Percentiles rank a stretch among this genome's conserved stretches.
Conservation (phyloP, 2,888 invertebrate species). For the Pachliopta kotzebuea region DNA sequence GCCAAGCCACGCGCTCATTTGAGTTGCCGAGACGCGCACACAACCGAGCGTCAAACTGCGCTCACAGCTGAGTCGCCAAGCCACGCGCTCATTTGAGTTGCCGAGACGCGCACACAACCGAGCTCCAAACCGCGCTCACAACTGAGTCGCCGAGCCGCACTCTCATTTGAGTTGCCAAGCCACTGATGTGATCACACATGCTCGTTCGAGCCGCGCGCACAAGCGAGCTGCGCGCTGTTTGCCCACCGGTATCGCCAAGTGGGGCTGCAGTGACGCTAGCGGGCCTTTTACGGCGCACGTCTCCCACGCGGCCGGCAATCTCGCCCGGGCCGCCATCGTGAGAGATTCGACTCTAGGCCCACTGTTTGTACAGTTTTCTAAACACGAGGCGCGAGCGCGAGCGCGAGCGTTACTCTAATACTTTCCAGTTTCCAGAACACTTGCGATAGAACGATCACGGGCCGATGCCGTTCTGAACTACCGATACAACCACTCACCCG, state of each 20-base stretch:
- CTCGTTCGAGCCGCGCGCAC: no score
- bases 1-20: no score
- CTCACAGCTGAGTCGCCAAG: no score
- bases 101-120: no score
- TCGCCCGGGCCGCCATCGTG: slow-evolving; percentile 29
- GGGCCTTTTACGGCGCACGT: slow-evolving; percentile 43
- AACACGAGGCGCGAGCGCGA: slow-evolving; percentile 29
- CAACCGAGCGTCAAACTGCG: no score
- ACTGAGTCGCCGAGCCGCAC: no score
- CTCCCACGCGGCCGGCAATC: slow-evolving; percentile 48
- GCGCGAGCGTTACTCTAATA: not conserved
- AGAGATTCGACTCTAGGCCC: slow-evolving; percentile 35
- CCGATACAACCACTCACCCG: no score
- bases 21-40: no score
- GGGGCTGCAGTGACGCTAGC: slow-evolving; percentile 52
- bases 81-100: no score
- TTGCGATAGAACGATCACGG: not conserved
- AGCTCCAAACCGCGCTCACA: no score
- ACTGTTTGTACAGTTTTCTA: slow-evolving; percentile 41
- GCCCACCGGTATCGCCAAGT: slow-evolving; percentile 32
- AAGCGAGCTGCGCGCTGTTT: not conserved
- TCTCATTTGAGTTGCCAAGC: no score
- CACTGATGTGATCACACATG: no score
- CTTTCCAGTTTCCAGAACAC: slow-evolving; percentile 30
- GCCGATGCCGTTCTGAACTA: not conserved